These are phyloP conservation scores for Diacarnus erythraeanus DNA, from an alignment of 37 sponge, comb jelly and placozoan species.

Conservation along the genomic window DNA sequence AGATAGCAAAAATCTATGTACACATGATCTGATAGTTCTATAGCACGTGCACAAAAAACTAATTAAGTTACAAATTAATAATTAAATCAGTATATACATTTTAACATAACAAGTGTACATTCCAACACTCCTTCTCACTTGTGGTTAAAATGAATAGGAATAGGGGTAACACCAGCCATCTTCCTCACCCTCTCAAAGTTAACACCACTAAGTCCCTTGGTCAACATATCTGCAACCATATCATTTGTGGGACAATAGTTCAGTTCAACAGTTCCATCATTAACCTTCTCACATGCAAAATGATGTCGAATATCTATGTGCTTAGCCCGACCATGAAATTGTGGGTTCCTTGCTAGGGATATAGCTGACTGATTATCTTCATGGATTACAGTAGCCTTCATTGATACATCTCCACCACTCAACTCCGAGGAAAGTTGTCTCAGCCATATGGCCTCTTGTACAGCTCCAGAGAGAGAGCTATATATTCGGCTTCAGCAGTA, in stretches of 20 bases:
- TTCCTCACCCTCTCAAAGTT: background rate
- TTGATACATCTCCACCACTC: no score
- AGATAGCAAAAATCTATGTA: no score
- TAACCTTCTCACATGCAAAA: background rate
- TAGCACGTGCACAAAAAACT: no score
- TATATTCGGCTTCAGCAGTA: background rate
- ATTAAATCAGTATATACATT: no score
- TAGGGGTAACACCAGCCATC: background rate
- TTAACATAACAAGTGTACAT: constrained; percentile 8
- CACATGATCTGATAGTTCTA: no score
- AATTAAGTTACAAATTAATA: no score
- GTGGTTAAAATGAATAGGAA: background rate
- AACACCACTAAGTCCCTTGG: background rate
- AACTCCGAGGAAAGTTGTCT: no score
- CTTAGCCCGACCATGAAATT: no score
- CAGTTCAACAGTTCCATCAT: background rate
- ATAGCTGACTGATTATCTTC: no score
- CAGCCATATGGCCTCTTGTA: no score
- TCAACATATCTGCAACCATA: background rate
- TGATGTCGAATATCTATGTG: background rate
- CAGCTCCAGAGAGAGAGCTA: no score
- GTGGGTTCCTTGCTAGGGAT: background rate
- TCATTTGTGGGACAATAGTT: background rate
- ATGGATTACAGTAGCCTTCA: background rate
- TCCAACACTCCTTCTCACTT: constrained; percentile 38